Base-by-base conservation (phyloP, 2,113 vertebrate genomes). In the Tachysurus vachellii region DNA sequence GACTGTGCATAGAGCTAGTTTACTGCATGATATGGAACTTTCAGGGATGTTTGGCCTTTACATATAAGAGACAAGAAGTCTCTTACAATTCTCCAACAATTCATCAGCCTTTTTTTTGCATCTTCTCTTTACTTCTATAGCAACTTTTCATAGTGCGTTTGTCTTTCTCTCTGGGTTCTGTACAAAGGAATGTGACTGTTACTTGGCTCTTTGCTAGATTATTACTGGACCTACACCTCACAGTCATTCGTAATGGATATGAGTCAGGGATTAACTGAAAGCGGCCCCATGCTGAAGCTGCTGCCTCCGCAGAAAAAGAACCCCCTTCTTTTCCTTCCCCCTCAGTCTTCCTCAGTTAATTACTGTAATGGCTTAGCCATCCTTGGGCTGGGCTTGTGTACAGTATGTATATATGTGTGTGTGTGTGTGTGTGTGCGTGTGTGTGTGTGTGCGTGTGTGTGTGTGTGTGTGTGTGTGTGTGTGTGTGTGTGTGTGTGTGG, bases 221-320 rank as follows among this genome's bases (percentile, higher is more conserved):
- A 87, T 85, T 87, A 85, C 86, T 75, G 88, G 83, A 59, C 83
- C 57, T 80, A 73, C 80, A 75, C 66, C 84, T 86, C 66, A 23
- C 47, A 88, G 87, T 86, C 71, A 88, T 87, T 82, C 17, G 85
- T 88, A 90, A 90, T 88, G 87, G 85, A 90, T 85, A 82, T 61
- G 47, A 88, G 87, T 88, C 54, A 88, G 82, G 61, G 87, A 88
- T 85, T 88, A 88, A 84, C 76, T 87, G 73, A 81, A 86, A 85
- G 84, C 76, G 53, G 83, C 80, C 80, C 68, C 62, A 64, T 73
- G 62, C 84, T 79, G 80, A 81, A 87, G 85, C 83, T 90, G 89
- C 89, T 87, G 85, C 83, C 76, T 87, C 82, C 85, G 87, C 89
- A 88, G 85, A 87, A 90, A 87, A 85, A 85, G n/a, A 82, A 2